Percentiles rank a stretch among this genome's conserved stretches.
phyloP scores from a whole-genome alignment of 2,888 invertebrate genomes.

The Toxonevra muliebris region DNA sequence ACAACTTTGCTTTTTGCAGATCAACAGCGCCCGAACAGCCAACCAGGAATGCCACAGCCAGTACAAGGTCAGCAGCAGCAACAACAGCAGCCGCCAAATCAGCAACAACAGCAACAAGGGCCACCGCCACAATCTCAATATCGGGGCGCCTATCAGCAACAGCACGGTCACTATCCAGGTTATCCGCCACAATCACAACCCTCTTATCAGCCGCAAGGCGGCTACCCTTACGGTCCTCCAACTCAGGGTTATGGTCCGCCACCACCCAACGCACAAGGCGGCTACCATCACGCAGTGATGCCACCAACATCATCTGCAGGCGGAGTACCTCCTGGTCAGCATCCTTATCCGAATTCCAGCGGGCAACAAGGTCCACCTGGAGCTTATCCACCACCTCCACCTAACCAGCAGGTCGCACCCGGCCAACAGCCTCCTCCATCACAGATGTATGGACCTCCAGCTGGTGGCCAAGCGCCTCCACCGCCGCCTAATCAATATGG shows the following conservation, averaged over 20 bases:
- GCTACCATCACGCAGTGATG: constrained; percentile 67
- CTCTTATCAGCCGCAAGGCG: constrained; percentile 70
- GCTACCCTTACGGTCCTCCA: constrained; percentile 68
- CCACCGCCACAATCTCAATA: constrained; percentile 69
- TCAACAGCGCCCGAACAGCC: constrained; percentile 69
- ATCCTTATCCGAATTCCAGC: constrained; percentile 65
- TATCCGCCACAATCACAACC: constrained; percentile 67
- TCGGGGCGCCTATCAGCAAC: constrained; percentile 68
- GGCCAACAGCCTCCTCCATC: constrained; percentile 60
- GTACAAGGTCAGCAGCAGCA: constrained; percentile 45
- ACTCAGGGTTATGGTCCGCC: constrained; percentile 66
- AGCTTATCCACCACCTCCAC: constrained; percentile 65
- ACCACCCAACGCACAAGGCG: constrained; percentile 70
- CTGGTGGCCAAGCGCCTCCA: constrained; percentile 65
- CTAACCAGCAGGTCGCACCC: constrained; percentile 55
- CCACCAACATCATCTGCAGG: constrained; percentile 63
- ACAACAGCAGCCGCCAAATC: constrained; percentile 62
- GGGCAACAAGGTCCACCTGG: constrained; percentile 66
- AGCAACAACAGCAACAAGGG: constrained; percentile 70
- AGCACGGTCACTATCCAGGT: constrained; percentile 67
- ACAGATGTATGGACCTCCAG: constrained; percentile 63
- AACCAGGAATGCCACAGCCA: constrained; percentile 51
- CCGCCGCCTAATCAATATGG: constrained; percentile 57
- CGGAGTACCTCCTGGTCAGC: constrained; percentile 61
- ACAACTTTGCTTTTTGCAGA: constrained; percentile 44